A percentile compares a stretch with the other conserved stretches of the same genome.
Conservation (phyloP, 2,113 vertebrate genomes). For the Oreochromis tanganicae region DNA sequence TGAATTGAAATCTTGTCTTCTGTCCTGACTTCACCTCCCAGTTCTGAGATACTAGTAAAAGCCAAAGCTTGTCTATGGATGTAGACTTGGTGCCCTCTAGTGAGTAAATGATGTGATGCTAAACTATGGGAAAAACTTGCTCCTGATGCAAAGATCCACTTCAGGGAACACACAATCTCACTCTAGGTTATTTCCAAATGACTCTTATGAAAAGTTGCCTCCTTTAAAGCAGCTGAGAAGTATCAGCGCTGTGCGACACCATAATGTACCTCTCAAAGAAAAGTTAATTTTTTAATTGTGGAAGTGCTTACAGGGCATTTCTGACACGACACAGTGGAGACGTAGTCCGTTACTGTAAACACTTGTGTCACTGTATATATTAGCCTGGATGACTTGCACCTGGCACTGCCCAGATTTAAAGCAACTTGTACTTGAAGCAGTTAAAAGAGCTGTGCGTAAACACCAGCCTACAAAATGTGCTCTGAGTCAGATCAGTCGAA, state of each 20-base stretch:
- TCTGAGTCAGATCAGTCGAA: background rate
- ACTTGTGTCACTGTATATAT: background rate
- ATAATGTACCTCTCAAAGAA: background rate
- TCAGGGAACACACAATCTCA: background rate
- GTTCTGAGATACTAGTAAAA: background rate
- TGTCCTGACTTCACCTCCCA: background rate
- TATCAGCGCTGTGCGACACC: too few relatives aligned
- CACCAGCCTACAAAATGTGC: background rate
- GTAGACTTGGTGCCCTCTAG: constrained; percentile 9
- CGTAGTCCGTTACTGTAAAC: background rate
- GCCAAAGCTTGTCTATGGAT: background rate
- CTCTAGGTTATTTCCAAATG: background rate
- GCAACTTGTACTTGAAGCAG: rapidly evolving
- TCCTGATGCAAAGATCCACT: background rate
- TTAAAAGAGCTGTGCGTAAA: background rate
- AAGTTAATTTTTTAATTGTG: background rate
- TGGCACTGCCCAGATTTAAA: background rate
- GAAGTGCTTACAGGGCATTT: background rate
- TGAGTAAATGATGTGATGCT: background rate
- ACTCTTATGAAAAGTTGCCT: background rate
- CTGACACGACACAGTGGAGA: background rate
- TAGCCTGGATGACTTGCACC: background rate
- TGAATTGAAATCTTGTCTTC: background rate
- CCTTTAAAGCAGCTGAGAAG: background rate
- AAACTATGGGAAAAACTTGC: rapidly evolving